These are phyloP conservation scores for Masnerella sp. DNA, from an alignment of 2,888 invertebrate species.

Conservation along the genomic window DNA sequence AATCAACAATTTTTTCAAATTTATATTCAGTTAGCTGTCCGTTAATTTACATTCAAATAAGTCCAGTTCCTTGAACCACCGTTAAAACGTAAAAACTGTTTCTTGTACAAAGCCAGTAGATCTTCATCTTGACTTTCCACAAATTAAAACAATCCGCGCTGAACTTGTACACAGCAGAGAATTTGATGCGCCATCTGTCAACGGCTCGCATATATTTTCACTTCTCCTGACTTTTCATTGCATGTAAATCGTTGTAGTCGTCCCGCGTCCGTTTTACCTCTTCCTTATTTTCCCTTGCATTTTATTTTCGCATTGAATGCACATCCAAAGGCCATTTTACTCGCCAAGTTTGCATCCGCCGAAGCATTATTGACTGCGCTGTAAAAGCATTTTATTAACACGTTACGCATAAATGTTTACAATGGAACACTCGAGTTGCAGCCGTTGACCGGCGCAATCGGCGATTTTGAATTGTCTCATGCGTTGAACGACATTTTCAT, in stretches of 20 bases:
- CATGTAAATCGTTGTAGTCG: conserved; percentile 48
- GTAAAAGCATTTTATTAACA: conserved; percentile 36
- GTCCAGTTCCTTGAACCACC: conserved; percentile 12
- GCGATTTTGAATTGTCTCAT: background rate
- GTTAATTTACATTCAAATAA: conserved; percentile 43
- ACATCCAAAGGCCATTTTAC: conserved; percentile 25
- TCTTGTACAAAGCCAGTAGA: conserved; percentile 24
- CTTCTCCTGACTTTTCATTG: conserved; percentile 36
- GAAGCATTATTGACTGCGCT: conserved; percentile 21
- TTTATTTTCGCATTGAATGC: conserved; percentile 49
- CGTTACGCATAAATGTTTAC: conserved; percentile 29
- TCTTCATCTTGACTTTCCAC: conserved; percentile 43
- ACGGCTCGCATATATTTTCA: conserved; percentile 49
- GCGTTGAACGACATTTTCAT: conserved; percentile 40
- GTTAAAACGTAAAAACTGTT: conserved; percentile 14
- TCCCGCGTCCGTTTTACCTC: conserved; percentile 45
- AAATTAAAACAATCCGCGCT: conserved; percentile 37
- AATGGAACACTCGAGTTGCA: background rate
- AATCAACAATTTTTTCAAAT: background rate
- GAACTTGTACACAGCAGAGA: conserved; percentile 23
- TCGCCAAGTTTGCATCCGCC: conserved; percentile 36
- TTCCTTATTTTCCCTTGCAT: conserved; percentile 47
- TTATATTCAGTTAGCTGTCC: conserved; percentile 5
- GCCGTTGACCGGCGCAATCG: background rate
- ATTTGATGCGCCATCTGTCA: conserved; percentile 57